phyloP scores from a whole-genome alignment of 2,888 invertebrate genomes.

The Phalera bucephala region DNA sequence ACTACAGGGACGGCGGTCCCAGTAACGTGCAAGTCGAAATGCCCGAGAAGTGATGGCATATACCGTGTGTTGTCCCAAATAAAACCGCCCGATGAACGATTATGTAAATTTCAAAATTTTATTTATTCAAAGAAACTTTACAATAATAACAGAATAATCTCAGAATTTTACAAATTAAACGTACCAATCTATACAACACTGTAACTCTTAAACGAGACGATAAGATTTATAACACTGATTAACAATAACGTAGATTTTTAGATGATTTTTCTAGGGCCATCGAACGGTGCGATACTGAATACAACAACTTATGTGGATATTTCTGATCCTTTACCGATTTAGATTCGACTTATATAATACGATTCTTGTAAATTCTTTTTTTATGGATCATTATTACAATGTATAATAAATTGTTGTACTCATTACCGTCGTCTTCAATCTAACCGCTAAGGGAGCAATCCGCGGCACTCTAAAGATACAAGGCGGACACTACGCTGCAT shows the following conservation, averaged over 20 bases:
- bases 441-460: constrained; percentile 74
- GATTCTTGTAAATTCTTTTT: too few species aligned
- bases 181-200: constrained; percentile 81
- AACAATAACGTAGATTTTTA: constrained; percentile 77
- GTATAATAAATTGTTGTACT: constrained; percentile 49
- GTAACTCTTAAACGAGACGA: constrained; percentile 81
- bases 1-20: constrained; percentile 31
- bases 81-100: constrained; percentile 75
- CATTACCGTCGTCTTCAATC: constrained; percentile 59
- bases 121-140: constrained; percentile 81
- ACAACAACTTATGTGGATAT: constrained; percentile 39
- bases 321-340: neutral
- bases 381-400: too few species aligned
- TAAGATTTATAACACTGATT: constrained; percentile 81
- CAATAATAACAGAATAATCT: constrained; percentile 79
- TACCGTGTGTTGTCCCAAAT: constrained; percentile 32
- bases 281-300: constrained; percentile 61
- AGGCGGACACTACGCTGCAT: constrained; percentile 73
- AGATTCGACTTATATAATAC: too few species aligned
- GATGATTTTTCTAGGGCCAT: constrained; percentile 72
- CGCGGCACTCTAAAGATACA: constrained; percentile 73
- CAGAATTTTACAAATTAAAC: constrained; percentile 78
- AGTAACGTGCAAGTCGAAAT: constrained; percentile 36
- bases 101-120: constrained; percentile 81
- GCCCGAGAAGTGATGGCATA: constrained; percentile 36